Percentiles rank a stretch among this genome's conserved stretches.
phyloP scores from a whole-genome alignment of 2,888 invertebrate genomes.

The Drosophila birchii region DNA sequence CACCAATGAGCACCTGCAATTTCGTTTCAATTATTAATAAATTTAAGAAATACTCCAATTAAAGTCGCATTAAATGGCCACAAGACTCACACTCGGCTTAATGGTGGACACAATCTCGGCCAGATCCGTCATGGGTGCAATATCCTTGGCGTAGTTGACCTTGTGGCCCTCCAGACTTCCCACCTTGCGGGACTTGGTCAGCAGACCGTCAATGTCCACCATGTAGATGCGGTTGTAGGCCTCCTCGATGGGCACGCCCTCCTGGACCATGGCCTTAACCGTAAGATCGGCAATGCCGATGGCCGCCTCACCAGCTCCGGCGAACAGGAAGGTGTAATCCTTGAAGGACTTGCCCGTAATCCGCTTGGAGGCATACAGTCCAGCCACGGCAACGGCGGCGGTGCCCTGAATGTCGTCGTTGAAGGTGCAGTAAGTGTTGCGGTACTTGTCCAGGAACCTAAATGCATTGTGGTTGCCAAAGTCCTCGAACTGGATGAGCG shows the following conservation, averaged over 20 bases:
- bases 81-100: constrained; percentile 92
- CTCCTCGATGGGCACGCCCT: constrained; percentile 87
- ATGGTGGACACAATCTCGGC: constrained; percentile 91
- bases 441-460: constrained; percentile 95
- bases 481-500: constrained; percentile 96
- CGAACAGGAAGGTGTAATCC: constrained; percentile 95
- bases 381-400: constrained; percentile 97
- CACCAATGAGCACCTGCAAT: constrained; percentile 88
- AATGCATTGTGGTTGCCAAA: constrained; percentile 99
- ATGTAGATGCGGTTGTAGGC: constrained; percentile 96
- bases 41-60: no score
- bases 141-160: constrained; percentile 90
- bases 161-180: constrained; percentile 90
- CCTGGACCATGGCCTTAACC: constrained; percentile 94
- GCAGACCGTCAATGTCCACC: constrained; percentile 96
- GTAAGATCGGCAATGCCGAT: constrained; percentile 96
- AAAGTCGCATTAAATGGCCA: background rate
- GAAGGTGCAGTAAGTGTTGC: constrained; percentile 96
- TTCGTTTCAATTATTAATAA: background rate
- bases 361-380: constrained; percentile 87
- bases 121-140: constrained; percentile 91
- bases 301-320: constrained; percentile 96
- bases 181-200: constrained; percentile 89
- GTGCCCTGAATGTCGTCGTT: constrained; percentile 99
- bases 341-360: constrained; percentile 89